Evolutionary conservation across 1,140 invertebrate species (phyloP).

Genomic region (Achroia grisella): DNA sequence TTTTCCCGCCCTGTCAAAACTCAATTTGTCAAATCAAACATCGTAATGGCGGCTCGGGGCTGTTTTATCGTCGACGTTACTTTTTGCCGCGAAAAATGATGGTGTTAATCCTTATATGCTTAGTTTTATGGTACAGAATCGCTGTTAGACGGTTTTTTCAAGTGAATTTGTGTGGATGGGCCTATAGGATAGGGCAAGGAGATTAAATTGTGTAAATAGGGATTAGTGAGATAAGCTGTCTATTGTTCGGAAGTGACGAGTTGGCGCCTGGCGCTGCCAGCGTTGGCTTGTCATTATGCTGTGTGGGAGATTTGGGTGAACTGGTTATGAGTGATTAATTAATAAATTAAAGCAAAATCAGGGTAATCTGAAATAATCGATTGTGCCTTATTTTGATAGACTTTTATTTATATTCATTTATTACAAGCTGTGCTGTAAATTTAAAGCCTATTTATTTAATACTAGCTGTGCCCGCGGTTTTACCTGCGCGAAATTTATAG

Average conservation of each 20-base stretch:
- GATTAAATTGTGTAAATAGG: constrained; percentile 72
- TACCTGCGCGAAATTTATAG: too few relatives aligned
- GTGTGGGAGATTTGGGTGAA: constrained; percentile 50
- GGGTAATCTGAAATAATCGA: too few relatives aligned
- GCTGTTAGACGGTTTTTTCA: constrained; percentile 5
- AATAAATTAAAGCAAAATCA: neutral
- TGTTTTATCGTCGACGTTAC: constrained; percentile 19
- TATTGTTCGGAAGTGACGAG: constrained; percentile 55
- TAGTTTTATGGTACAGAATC: constrained; percentile 37
- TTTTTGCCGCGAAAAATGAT: constrained; percentile 5
- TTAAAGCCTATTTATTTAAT: too few relatives aligned
- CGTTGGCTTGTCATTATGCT: constrained; percentile 9
- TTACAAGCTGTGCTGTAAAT: too few relatives aligned
- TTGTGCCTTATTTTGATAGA: too few relatives aligned
- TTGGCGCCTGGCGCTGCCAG: constrained; percentile 42
- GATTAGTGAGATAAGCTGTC: constrained; percentile 64
- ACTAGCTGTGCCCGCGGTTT: too few relatives aligned
- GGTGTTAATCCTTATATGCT: constrained; percentile 25
- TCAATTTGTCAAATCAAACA: constrained; percentile 69
- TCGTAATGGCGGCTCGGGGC: constrained; percentile 40
- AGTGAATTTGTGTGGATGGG: constrained; percentile 16
- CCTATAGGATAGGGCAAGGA: constrained; percentile 27
- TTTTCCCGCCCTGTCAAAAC: constrained; percentile 65
- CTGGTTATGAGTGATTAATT: neutral
- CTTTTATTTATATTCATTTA: too few relatives aligned